phyloP scores from a whole-genome alignment of 2,797 vertebrate genomes.

The Uromys caudimaculatus region DNA sequence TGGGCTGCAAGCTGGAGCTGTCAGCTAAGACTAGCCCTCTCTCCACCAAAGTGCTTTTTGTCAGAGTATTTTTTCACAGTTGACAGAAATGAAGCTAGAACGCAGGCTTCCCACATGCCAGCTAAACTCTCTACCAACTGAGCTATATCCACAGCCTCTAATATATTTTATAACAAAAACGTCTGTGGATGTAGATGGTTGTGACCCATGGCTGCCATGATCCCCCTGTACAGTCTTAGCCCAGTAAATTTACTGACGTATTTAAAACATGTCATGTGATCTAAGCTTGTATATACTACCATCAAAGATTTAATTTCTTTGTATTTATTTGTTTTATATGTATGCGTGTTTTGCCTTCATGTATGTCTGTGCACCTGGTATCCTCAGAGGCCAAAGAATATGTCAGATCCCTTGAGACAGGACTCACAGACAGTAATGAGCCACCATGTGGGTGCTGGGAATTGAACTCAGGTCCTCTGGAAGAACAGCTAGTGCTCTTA shows the following conservation, averaged over 20 bases:
- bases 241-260: too few species aligned
- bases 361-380: not conserved
- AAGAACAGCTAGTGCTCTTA: not conserved
- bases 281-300: not conserved
- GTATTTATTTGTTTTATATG: not conserved
- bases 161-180: not conserved
- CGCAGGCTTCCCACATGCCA: not conserved
- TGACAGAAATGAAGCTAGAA: not conserved
- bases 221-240: too few species aligned
- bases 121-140: not conserved
- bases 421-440: not conserved
- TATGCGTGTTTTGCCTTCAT: not conserved
- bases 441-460: not conserved
- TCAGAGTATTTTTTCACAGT: not conserved
- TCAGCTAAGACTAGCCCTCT: not conserved
- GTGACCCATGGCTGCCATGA: not conserved
- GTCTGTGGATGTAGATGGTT: not conserved
- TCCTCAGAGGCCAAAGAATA: not conserved
- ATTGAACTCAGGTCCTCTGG: not conserved
- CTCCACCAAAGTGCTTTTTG: not conserved
- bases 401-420: not conserved
- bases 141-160: not conserved
- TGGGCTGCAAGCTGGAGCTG: not conserved
- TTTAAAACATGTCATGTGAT: not conserved
- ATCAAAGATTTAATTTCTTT: not conserved